A percentile compares a stretch with the other conserved stretches of the same genome.
phyloP scores from a whole-genome alignment of 2,888 invertebrate genomes.

The Erpobdella octoculata region DNA sequence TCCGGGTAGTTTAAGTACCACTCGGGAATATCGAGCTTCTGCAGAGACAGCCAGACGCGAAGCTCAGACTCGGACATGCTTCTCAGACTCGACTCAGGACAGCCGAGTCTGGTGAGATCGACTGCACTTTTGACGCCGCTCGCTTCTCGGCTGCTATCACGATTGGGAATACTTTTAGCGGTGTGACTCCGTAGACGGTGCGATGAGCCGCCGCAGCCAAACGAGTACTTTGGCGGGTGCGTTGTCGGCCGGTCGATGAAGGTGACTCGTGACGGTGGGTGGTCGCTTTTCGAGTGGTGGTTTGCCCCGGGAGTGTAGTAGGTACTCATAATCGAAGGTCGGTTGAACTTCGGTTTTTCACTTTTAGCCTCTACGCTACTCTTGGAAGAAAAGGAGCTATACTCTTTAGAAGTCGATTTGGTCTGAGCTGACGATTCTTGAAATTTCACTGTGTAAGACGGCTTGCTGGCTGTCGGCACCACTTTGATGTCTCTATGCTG shows the following conservation, averaged over 20 bases:
- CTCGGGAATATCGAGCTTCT: conserved; percentile 86
- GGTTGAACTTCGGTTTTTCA: background rate
- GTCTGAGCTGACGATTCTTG: background rate
- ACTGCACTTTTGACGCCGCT: background rate
- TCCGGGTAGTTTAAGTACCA: conserved; percentile 67
- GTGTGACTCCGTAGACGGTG: no score
- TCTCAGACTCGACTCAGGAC: background rate
- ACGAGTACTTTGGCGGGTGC: no score
- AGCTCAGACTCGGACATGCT: conserved; percentile 76
- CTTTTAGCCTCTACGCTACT: no score
- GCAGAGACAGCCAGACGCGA: conserved; percentile 81
- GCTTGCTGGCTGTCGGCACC: background rate
- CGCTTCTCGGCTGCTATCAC: no score
- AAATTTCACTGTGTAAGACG: background rate
- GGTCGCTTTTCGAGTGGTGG: no score
- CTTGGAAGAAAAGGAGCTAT: background rate
- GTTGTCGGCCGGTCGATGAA: no score
- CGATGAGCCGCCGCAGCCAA: no score
- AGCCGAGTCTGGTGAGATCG: background rate
- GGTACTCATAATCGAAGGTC: background rate
- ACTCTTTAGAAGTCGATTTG: background rate
- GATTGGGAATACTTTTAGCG: no score
- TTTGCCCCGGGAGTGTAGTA: background rate
- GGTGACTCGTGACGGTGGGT: no score
- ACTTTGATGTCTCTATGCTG: background rate